Base-by-base conservation (phyloP, 2,888 invertebrate genomes). In the Drosophila eohydei region DNA sequence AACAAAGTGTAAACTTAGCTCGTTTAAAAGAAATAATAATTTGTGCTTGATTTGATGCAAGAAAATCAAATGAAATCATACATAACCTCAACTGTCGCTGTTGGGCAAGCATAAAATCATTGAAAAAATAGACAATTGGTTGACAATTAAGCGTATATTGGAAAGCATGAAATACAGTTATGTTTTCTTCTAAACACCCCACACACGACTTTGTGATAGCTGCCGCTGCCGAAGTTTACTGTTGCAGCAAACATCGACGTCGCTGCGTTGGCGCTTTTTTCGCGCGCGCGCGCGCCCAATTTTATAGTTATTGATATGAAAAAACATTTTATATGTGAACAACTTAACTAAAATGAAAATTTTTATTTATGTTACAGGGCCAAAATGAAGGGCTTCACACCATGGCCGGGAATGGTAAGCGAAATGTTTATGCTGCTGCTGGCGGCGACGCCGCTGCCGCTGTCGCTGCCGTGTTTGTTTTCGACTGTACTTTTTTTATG, bases 361-460 rank as follows among this genome's bases (percentile, higher is more conserved):
- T 62, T 78, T 84, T 90, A 90, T 90, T 92, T 92, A 88, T 89
- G 83, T 95, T 95, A 84, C 95, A 98, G 98, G 98, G 98, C 98
- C 68, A 98, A 98, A 95, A 98, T 98, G 98, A 98, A 98, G 94
- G 97, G 98, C 87, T 98, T 97, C 94, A 97, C 97, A 83, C 97
- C 98, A 79, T 98, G 98, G 98, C 98, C 98, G 77, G 98, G 97
- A 94, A 97, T 97, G 95, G 98, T 98, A 95, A 96, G 97, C 95
- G 44, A 68, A 60, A 61, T 70, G 62, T 83, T 56, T 74, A 67
- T 73, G 64, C 48, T 54, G 65, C 62, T 65, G 58, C 46, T 52
- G 64, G 52, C 64, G 58, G 50, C 61, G 61, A 81, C 92, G 50
- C 40, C 75, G 67, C 55, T 55, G 68, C 48, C 62, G 57, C 85